Conservation (phyloP, 2,888 invertebrate species). For the Phortica okadai region DNA sequence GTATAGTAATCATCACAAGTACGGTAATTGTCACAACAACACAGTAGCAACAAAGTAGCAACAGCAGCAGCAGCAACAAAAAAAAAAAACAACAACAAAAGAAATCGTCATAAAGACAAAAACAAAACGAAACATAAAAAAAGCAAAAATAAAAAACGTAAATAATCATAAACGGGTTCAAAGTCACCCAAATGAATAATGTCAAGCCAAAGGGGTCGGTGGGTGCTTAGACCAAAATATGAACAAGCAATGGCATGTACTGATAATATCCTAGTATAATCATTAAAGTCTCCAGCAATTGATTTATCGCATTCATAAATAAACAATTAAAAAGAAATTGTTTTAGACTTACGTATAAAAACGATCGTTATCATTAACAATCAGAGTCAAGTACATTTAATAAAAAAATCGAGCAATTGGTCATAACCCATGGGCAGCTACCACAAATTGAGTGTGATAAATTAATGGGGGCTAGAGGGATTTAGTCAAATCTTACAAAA, state of each 20-base stretch:
- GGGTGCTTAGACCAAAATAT: not conserved
- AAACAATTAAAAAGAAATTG: too few relatives aligned
- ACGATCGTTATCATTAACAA: too few relatives aligned
- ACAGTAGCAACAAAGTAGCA: slow-evolving; percentile 27
- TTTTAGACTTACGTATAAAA: too few relatives aligned
- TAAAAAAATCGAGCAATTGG: too few relatives aligned
- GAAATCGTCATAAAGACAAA: slow-evolving; percentile 18
- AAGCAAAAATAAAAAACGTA: not conserved
- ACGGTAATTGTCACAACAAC: slow-evolving; percentile 44
- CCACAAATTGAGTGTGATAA: too few relatives aligned
- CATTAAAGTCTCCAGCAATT: too few relatives aligned
- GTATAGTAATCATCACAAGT: slow-evolving; percentile 45
- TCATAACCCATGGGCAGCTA: too few relatives aligned
- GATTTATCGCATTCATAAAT: too few relatives aligned
- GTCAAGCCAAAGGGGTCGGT: not conserved
- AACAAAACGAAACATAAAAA: slow-evolving; percentile 11
- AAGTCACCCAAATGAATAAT: slow-evolving; percentile 10
- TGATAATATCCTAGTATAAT: too few relatives aligned
- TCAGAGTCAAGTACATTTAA: too few relatives aligned
- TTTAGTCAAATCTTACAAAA: too few relatives aligned
- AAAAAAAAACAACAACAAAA: slow-evolving; percentile 12
- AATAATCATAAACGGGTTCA: slow-evolving; percentile 30
- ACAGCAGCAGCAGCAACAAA: slow-evolving; percentile 29
- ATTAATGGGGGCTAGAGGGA: too few relatives aligned
- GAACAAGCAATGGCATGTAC: not conserved